phyloP scores from a whole-genome alignment of 2,113 vertebrate genomes.

The Myrmophylax atrothorax region DNA sequence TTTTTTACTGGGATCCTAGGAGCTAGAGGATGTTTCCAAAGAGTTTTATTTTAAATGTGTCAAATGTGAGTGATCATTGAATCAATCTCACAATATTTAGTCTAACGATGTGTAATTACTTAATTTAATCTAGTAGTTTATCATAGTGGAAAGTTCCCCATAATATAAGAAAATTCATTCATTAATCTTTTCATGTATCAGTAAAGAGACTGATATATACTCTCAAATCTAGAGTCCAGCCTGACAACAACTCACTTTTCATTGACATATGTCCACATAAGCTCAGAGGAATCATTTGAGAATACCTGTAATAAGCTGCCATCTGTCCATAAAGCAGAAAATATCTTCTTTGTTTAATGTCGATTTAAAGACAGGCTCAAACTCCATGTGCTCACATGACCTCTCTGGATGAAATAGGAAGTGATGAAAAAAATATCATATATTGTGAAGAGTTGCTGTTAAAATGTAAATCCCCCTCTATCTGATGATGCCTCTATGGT shows the following conservation, averaged over 20 bases:
- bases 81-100: conserved; percentile 51
- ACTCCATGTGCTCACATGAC: not conserved
- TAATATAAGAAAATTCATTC: not conserved
- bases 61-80: conserved; percentile 49
- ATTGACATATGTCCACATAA: conserved; percentile 28
- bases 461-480: not conserved
- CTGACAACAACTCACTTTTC: not conserved
- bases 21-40: not conserved
- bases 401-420: not conserved
- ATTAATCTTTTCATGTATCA: conserved; percentile 12
- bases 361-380: not conserved
- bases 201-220: not conserved
- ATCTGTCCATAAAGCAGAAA: conserved; percentile 35
- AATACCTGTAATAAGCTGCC: conserved; percentile 39
- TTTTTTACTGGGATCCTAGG: not conserved
- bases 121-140: conserved; percentile 47
- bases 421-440: not conserved
- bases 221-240: not conserved
- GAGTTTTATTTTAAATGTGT: conserved; percentile 22
- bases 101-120: conserved; percentile 54
- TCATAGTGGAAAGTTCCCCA: conserved; percentile 6
- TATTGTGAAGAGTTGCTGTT: not conserved
- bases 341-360: conserved; percentile 19
- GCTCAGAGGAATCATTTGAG: conserved; percentile 1
- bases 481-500: not conserved